A percentile compares a stretch with the other conserved stretches of the same genome.
phyloP scores from a whole-genome alignment of 2,888 invertebrate genomes.

The Agrilus mali region DNA sequence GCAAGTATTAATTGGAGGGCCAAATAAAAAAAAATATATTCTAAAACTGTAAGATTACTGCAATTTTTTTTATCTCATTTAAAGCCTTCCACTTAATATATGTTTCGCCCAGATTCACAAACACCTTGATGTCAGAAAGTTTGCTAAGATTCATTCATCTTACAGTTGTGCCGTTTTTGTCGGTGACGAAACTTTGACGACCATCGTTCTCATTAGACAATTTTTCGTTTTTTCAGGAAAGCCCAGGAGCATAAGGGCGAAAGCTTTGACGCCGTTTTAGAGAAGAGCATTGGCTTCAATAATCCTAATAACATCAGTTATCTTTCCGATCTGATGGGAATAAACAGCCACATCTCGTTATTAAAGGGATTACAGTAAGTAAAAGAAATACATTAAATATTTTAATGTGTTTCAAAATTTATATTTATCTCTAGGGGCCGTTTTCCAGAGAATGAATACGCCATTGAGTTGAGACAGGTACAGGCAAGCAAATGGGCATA shows the following conservation, averaged over 20 bases:
- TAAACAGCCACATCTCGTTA: conserved; percentile 57
- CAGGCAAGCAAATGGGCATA: conserved; percentile 93
- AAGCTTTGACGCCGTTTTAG: conserved; percentile 68
- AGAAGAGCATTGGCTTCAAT: conserved; percentile 74
- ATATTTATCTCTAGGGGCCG: conserved; percentile 42
- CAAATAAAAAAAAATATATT: too few species aligned
- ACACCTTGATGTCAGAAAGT: too few species aligned
- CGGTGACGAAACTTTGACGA: too few species aligned
- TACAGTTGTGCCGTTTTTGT: too few species aligned
- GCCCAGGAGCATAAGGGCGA: conserved; percentile 68
- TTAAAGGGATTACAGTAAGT: conserved; percentile 57
- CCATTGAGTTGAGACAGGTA: conserved; percentile 70
- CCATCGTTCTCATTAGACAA: too few species aligned
- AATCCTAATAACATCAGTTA: conserved; percentile 81
- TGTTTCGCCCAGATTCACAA: too few species aligned
- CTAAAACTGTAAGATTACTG: too few species aligned
- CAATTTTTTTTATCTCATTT: too few species aligned
- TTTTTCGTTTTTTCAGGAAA: conserved; percentile 46
- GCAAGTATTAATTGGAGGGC: too few species aligned
- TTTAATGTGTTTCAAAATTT: neutral
- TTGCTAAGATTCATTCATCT: too few species aligned
- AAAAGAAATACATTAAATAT: neutral
- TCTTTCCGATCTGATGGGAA: conserved; percentile 62
- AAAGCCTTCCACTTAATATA: too few species aligned
- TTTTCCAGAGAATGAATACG: conserved; percentile 70